phyloP scores from a whole-genome alignment of 2,888 invertebrate species.

The Drosophila kuntzei region DNA sequence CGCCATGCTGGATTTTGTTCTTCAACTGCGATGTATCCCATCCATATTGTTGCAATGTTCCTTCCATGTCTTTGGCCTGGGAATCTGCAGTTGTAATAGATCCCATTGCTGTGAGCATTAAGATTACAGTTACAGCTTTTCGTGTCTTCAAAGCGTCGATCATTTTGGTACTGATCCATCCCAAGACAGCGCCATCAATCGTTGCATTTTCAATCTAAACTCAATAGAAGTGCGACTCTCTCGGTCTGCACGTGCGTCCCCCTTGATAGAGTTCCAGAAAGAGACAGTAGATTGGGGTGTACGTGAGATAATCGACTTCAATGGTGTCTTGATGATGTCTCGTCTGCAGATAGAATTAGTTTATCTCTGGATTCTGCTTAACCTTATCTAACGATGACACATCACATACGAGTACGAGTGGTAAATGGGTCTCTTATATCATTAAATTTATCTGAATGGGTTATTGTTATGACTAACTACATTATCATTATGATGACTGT shows the following conservation, averaged over 20 bases:
- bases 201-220: conserved; percentile 31
- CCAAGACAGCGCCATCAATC: conserved; percentile 36
- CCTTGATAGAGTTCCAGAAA: conserved; percentile 13
- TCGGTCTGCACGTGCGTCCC: conserved; percentile 28
- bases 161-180: conserved; percentile 68
- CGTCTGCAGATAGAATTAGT: conserved; percentile 63
- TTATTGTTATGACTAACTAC: conserved; percentile 6
- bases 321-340: conserved; percentile 31
- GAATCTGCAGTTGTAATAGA: conserved; percentile 11
- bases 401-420: conserved; percentile 22
- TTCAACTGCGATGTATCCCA: conserved; percentile 54
- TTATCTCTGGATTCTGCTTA: conserved; percentile 29
- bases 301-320: conserved; percentile 65
- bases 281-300: conserved; percentile 18
- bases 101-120: conserved; percentile 30
- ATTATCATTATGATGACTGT: neutral
- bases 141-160: conserved; percentile 49
- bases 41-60: conserved; percentile 43
- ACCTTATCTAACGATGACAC: conserved; percentile 58
- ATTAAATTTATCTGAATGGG: conserved; percentile 16
- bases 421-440: conserved; percentile 7
- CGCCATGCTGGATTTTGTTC: conserved; percentile 74
- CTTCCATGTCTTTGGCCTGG: conserved; percentile 9
- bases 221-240: conserved; percentile 51
- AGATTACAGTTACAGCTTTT: conserved; percentile 28